Evolutionary conservation across 1,140 invertebrate genomes (phyloP).

Genomic region (Eurosta solidaginis): DNA sequence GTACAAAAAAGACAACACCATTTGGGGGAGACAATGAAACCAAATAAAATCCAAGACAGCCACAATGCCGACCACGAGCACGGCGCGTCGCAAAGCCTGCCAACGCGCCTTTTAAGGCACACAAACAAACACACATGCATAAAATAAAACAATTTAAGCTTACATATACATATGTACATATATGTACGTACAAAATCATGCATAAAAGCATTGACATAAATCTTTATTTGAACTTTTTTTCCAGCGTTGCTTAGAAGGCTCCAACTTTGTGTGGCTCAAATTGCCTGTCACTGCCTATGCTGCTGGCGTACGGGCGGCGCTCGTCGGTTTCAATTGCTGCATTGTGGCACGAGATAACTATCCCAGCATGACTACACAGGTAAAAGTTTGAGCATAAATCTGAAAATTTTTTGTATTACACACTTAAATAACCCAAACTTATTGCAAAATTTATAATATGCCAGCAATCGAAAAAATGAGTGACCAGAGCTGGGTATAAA

Average conservation of each 20-base stretch:
- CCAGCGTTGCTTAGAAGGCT: not conserved
- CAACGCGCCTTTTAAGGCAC: not conserved
- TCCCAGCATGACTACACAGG: too few species aligned
- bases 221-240: not conserved
- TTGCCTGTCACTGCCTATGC: not conserved
- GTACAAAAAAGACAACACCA: not conserved
- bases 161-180: not conserved
- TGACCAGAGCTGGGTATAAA: too few species aligned
- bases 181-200: not conserved
- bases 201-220: too few species aligned
- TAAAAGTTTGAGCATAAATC: too few species aligned
- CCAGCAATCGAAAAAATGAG: too few species aligned
- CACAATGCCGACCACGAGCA: not conserved
- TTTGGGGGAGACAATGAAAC: not conserved
- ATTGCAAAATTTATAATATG: too few species aligned
- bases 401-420: too few species aligned
- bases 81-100: not conserved
- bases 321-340: not conserved
- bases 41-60: not conserved
- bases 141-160: not conserved
- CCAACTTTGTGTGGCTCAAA: slow-evolving; percentile 12
- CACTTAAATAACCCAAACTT: too few species aligned
- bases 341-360: slow-evolving; percentile 21
- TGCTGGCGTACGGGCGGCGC: not conserved
- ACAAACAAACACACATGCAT: not conserved